Conservation (phyloP, 2,888 invertebrate genomes). For the Lasioglossum malachurum region DNA sequence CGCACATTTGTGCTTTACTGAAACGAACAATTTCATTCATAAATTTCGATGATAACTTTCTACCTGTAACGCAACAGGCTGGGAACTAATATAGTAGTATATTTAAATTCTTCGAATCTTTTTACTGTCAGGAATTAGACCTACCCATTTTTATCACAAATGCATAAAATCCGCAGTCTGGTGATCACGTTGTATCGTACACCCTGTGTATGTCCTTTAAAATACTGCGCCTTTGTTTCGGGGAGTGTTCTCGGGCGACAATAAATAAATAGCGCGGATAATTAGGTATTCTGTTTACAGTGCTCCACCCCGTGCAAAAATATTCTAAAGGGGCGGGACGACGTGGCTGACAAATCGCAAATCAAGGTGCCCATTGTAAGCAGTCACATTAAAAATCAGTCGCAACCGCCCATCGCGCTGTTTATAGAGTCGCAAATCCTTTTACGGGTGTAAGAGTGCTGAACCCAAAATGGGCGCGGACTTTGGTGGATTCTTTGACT, state of each 20-base stretch:
- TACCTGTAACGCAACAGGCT: no score
- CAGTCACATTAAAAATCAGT: not conserved
- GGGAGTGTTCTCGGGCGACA: not conserved
- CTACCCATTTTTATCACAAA: no score
- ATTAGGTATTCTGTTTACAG: slow-evolving; percentile 1
- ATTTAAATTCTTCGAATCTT: no score
- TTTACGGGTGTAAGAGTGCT: not conserved
- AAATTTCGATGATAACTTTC: no score
- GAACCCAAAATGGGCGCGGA: not conserved
- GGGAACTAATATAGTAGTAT: no score
- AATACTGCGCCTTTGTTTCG: not conserved
- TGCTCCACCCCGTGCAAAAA: not conserved
- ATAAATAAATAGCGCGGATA: not conserved
- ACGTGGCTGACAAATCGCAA: not conserved
- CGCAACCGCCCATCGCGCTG: not conserved
- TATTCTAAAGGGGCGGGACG: not conserved
- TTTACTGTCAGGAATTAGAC: no score
- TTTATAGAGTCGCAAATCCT: not conserved
- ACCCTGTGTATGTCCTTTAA: not conserved
- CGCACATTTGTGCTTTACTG: not conserved
- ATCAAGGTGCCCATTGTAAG: slow-evolving; percentile 1
- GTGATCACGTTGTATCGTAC: not conserved
- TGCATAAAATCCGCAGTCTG: no score
- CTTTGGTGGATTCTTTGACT: not conserved
- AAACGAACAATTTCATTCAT: not conserved